Evolutionary conservation across 2,888 invertebrate genomes (phyloP), one percentile per base, ranked within the genome.

Genomic region (Brenthis daphne): DNA sequence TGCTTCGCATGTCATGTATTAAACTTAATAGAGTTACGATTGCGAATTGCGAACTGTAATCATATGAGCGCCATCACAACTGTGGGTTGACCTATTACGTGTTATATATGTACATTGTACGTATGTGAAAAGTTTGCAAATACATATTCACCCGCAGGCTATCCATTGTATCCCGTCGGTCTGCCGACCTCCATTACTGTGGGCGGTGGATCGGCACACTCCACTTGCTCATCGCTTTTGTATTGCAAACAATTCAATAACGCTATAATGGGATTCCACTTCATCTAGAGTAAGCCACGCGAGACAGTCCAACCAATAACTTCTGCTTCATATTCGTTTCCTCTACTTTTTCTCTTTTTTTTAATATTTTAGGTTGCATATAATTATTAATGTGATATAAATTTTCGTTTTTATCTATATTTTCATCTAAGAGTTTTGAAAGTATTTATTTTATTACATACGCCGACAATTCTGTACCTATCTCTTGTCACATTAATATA

Each of bases 221-320:
- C 80, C 80, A 79, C 75, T 79, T 76, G 76, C 77, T 76, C 73
- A 74, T 79, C 79, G 82, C 81, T 85, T 85, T 87, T 81, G 82
- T 82, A 72, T 76, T 81, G 83, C 78, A 80, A 80, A 85, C 86
- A 86, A 89, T 86, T 88, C 89, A 88, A 90, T 90, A 91, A 85
- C 85, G 81, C 81, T 84, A 81, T 89, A 90, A 91, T 92, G 82
- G 90, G 87, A 91, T 88, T 90, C 83, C 85, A 87, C 82, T 76
- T 82, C 78, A 83, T 82, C 71, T 65, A 75, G 76, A 84, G 82
- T 79, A 83, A 87, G 82, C 87, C 86, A 85, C 84, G 84, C 86
- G 89, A 86, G 83, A 86, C 89, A 79, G 79, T 80, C 81, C 78
- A 73, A 81, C 78, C 75, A 76, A 79, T 64, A 53, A 51, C 55